Conservation (phyloP, 92 coral and sea anemone genomes). For the Epizoanthus ramosus region DNA sequence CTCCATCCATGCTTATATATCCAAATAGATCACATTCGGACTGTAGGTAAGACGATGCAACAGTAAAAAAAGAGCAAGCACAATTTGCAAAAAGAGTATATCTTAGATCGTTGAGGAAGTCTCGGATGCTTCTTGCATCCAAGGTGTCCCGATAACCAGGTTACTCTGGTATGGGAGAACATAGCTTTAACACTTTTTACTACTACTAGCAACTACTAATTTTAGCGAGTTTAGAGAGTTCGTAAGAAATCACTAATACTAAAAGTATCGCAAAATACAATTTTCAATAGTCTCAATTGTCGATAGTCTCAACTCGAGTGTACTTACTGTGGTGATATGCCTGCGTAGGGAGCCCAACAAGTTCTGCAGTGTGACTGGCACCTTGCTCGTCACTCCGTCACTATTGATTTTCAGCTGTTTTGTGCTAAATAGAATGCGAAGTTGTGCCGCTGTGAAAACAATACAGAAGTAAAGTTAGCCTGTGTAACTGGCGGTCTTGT, state of each 20-base stretch:
- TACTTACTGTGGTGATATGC: slow-evolving; percentile 90
- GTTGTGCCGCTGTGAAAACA: slow-evolving; percentile 78
- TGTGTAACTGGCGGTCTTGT: too few species aligned
- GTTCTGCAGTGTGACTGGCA: slow-evolving; percentile 79
- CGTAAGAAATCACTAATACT: too few species aligned
- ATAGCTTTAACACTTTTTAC: not conserved
- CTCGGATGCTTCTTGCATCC: too few species aligned
- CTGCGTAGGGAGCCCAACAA: slow-evolving; percentile 80
- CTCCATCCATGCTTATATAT: slow-evolving; percentile 82
- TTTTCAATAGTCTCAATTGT: too few species aligned
- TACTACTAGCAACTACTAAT: too few species aligned
- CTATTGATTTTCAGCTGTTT: slow-evolving; percentile 74
- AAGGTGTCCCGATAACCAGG: too few species aligned
- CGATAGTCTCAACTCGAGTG: not conserved
- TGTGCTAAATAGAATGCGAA: slow-evolving; percentile 82
- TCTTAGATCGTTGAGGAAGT: too few species aligned
- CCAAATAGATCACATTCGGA: slow-evolving; percentile 98
- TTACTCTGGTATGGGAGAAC: too few species aligned
- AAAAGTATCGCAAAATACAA: too few species aligned
- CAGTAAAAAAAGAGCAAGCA: not conserved
- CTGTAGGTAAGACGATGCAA: slow-evolving; percentile 38
- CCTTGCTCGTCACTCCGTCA: slow-evolving; percentile 72
- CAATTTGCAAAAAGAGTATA: too few species aligned
- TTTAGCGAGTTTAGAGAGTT: too few species aligned
- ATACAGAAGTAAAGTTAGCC: not conserved